phyloP scores from a whole-genome alignment of 2,797 vertebrate genomes.

The Chromobotia macracanthus region DNA sequence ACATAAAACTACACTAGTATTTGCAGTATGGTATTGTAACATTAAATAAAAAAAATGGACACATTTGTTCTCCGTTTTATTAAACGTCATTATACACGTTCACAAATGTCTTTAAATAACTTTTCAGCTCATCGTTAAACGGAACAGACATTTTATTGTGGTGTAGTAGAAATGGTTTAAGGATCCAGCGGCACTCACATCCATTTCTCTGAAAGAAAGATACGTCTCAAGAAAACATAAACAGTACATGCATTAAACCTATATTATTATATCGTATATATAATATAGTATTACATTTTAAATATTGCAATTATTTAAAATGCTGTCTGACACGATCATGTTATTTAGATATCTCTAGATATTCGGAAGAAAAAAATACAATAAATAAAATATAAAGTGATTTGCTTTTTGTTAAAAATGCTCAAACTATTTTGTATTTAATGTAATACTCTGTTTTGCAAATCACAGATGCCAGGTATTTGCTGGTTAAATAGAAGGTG shows the following conservation, averaged over 20 bases:
- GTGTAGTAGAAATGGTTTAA: background rate
- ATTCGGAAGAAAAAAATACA: too few species aligned
- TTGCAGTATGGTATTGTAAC: background rate
- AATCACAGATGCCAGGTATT: background rate
- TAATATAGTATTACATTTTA: too few species aligned
- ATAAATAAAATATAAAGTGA: too few species aligned
- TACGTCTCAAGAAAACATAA: background rate
- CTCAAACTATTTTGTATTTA: background rate
- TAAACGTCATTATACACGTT: background rate
- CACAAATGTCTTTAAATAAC: background rate
- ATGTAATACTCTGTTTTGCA: background rate
- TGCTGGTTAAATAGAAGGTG: too few species aligned
- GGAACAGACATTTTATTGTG: background rate
- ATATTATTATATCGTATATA: too few species aligned
- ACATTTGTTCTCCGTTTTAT: slow-evolving; percentile 27
- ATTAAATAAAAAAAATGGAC: background rate
- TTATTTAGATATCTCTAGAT: too few species aligned
- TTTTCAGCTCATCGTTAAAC: background rate
- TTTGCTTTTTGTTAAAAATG: background rate
- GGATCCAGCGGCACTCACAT: background rate
- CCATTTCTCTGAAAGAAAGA: background rate
- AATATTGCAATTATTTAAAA: background rate
- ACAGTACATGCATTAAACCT: background rate
- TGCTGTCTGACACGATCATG: background rate
- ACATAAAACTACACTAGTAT: background rate